Conservation (phyloP, 2,888 invertebrate species). For the Aelia acuminata region DNA sequence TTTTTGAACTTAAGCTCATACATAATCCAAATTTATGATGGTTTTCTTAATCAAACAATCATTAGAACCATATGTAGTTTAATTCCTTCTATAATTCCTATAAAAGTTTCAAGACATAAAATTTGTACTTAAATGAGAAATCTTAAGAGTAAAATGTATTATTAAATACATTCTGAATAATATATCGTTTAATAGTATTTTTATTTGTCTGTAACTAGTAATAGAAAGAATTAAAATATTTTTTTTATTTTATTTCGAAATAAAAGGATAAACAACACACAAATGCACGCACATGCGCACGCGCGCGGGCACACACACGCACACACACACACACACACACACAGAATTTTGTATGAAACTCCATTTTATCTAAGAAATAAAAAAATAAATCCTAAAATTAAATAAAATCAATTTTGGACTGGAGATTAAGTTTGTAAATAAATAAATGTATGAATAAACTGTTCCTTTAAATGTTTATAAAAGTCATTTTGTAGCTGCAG, state of each 20-base stretch:
- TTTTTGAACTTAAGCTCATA: conserved; percentile 22
- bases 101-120: background rate
- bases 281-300: background rate
- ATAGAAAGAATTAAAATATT: background rate
- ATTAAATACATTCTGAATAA: background rate
- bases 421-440: conserved; percentile 3
- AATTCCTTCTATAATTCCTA: background rate
- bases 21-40: conserved; percentile 10
- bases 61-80: conserved; percentile 20
- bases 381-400: background rate
- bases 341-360: background rate
- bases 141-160: background rate
- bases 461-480: background rate
- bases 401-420: background rate
- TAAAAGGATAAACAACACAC: background rate
- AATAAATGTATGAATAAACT: background rate
- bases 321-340: background rate
- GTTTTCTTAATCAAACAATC: conserved; percentile 13
- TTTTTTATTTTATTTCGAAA: background rate
- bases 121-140: background rate
- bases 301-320: background rate
- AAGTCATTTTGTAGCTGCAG: background rate
- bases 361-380: background rate
- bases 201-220: background rate
- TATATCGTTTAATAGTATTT: background rate